phyloP scores from a whole-genome alignment of 2,888 invertebrate genomes.

The Diloba caeruleocephala region DNA sequence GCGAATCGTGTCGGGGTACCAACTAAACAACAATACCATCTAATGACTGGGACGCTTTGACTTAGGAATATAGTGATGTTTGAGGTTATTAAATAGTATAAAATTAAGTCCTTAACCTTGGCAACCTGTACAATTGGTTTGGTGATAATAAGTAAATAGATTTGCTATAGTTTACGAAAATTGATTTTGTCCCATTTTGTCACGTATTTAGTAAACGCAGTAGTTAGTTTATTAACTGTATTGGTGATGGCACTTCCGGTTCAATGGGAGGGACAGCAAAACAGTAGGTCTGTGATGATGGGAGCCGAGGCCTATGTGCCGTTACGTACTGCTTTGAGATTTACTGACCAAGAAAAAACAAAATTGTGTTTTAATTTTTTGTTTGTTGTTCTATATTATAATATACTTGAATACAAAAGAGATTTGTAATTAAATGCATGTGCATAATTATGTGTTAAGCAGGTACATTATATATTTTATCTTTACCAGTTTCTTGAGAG shows the following conservation, averaged over 20 bases:
- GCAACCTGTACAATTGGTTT: not conserved
- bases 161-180: not conserved
- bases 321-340: conserved; percentile 14
- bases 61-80: too few relatives aligned
- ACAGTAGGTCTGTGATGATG: conserved; percentile 14
- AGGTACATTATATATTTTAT: too few relatives aligned
- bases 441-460: too few relatives aligned
- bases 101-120: not conserved
- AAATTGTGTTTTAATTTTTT: conserved; percentile 22
- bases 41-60: too few relatives aligned
- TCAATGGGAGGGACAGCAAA: conserved; percentile 14
- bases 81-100: not conserved
- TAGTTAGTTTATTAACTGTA: conserved; percentile 16
- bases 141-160: not conserved
- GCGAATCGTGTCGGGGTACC: too few relatives aligned
- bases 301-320: conserved; percentile 15
- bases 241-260: conserved; percentile 30
- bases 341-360: not conserved
- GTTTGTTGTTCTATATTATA: too few relatives aligned
- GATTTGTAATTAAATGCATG: too few relatives aligned
- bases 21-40: too few relatives aligned
- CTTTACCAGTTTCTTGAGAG: too few relatives aligned
- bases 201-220: not conserved
- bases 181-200: too few relatives aligned
- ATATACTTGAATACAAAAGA: too few relatives aligned